Evolutionary conservation across 2,797 vertebrate species (phyloP).

Genomic region (Ctenopoma kingsleyae): DNA sequence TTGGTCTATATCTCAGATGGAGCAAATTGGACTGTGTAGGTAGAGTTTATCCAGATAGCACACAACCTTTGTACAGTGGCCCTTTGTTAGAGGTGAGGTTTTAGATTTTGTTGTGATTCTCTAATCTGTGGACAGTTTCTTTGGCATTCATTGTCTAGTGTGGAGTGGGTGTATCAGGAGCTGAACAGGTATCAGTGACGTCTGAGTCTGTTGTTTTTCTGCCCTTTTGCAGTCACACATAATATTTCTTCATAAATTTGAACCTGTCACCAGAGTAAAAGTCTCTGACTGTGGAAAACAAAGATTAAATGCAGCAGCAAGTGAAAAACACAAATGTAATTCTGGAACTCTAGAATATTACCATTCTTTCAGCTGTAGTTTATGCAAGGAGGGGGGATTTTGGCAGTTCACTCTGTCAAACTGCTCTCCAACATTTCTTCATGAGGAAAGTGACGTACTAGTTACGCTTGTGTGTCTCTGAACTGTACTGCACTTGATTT

Average conservation of each 20-base stretch:
- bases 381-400: slow-evolving; percentile 60
- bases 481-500: slow-evolving; percentile 63
- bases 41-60: slow-evolving; percentile 51
- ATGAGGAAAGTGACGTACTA: slow-evolving; percentile 47
- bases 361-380: slow-evolving; percentile 76
- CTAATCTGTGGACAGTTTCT: slow-evolving; percentile 40
- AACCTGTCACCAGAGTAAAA: slow-evolving; percentile 43
- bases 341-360: slow-evolving; percentile 74
- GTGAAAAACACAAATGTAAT: slow-evolving; percentile 45
- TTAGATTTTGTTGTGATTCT: slow-evolving; percentile 41
- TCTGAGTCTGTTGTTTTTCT: slow-evolving; percentile 52
- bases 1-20: background rate
- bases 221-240: slow-evolving; percentile 37
- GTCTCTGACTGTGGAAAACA: slow-evolving; percentile 16
- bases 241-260: slow-evolving; percentile 43
- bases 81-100: slow-evolving; percentile 51
- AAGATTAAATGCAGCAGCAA: slow-evolving; percentile 29
- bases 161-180: slow-evolving; percentile 44
- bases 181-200: slow-evolving; percentile 49
- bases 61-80: slow-evolving; percentile 44
- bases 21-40: slow-evolving; percentile 19
- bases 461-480: slow-evolving; percentile 58
- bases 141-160: slow-evolving; percentile 55
- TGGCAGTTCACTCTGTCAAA: slow-evolving; percentile 59
- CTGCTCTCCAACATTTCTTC: slow-evolving; percentile 58